Conservation (phyloP, 2,888 invertebrate genomes). For the Hemithea aestivaria region DNA sequence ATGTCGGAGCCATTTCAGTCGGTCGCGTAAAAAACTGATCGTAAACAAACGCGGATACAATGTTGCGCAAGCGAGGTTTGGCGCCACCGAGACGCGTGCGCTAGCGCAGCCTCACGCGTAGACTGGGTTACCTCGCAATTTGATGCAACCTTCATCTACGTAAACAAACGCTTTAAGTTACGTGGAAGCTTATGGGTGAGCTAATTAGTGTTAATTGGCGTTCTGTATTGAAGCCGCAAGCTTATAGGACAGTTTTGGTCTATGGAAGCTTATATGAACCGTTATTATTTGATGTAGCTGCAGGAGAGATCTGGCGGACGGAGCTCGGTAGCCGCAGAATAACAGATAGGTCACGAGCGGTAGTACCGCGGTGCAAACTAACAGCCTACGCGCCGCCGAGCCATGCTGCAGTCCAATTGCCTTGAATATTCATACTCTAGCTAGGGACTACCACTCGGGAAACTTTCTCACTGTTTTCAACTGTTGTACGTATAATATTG, state of each 20-base stretch:
- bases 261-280: slow-evolving; percentile 12
- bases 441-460: slow-evolving; percentile 41
- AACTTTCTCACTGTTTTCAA: slow-evolving; percentile 41
- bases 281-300: slow-evolving; percentile 15
- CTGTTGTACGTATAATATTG: slow-evolving; percentile 15
- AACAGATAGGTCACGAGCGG: slow-evolving; percentile 42
- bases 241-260: slow-evolving; percentile 10
- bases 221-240: slow-evolving; percentile 27
- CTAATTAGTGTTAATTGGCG: slow-evolving; percentile 38
- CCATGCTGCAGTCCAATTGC: slow-evolving; percentile 36
- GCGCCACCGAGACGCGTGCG: slow-evolving; percentile 77
- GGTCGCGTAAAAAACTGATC: slow-evolving; percentile 48
- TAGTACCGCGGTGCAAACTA: slow-evolving; percentile 57
- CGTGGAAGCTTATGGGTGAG: slow-evolving; percentile 35
- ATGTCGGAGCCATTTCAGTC: slow-evolving; percentile 52
- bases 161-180: slow-evolving; percentile 70
- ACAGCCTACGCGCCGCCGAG: slow-evolving; percentile 48
- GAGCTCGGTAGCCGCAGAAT: slow-evolving; percentile 23
- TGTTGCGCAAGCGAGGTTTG: slow-evolving; percentile 66
- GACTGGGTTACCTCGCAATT: slow-evolving; percentile 76
- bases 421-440: slow-evolving; percentile 68
- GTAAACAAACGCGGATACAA: slow-evolving; percentile 53
- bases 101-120: slow-evolving; percentile 72
- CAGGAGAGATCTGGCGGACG: slow-evolving; percentile 10
- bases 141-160: slow-evolving; percentile 74